Percentiles rank a stretch among this genome's conserved stretches.
Conservation (phyloP, 2,888 invertebrate species). For the Darwinula stevensoni region DNA sequence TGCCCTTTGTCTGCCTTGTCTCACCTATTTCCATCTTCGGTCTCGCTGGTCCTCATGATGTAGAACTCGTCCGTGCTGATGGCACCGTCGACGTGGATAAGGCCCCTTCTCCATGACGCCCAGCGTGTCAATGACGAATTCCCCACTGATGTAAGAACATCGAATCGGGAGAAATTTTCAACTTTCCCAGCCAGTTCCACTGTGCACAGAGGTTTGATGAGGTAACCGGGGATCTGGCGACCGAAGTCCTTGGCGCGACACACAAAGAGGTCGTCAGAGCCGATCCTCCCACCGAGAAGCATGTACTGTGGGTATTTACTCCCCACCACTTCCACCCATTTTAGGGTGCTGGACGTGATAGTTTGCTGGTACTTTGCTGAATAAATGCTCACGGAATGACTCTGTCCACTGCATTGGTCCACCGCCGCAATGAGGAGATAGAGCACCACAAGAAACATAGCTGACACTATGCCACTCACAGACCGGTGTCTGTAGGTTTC, state of each 20-base stretch:
- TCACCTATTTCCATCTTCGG: no score
- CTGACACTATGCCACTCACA: no score
- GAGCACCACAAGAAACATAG: no score
- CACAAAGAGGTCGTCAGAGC: neutral
- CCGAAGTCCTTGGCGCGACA: neutral
- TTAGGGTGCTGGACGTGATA: neutral
- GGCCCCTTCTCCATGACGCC: no score
- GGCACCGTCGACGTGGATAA: conserved; percentile 2
- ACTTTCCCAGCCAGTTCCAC: neutral
- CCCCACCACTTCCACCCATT: neutral
- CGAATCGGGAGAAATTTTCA: no score
- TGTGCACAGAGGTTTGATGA: neutral
- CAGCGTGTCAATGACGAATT: no score
- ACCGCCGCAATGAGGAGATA: no score
- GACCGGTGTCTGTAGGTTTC: no score
- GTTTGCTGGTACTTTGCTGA: neutral
- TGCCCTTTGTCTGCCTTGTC: no score
- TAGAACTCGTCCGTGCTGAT: neutral
- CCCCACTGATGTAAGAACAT: no score
- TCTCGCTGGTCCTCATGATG: no score
- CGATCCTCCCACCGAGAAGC: neutral
- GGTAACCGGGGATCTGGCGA: conserved; percentile 1
- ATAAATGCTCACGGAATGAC: neutral
- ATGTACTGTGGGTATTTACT: neutral
- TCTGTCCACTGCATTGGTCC: no score